phyloP scores from a whole-genome alignment of 2,888 invertebrate species.

The Halictus quadricinctus region DNA sequence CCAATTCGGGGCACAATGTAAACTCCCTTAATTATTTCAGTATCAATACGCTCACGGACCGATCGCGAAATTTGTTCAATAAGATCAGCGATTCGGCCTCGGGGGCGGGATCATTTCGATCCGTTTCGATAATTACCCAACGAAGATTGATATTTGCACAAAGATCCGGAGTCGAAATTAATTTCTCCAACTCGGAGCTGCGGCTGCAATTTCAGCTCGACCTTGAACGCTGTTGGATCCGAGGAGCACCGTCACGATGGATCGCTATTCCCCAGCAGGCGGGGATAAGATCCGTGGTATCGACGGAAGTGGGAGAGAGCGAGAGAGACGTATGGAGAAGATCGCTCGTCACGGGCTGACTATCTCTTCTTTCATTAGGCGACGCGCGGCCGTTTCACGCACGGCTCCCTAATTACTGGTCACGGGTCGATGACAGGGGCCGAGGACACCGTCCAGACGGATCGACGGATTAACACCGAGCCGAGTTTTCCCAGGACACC shows the following conservation, averaged over 20 bases:
- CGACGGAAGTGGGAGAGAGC: not conserved
- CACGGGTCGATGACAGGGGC: slow-evolving; percentile 32
- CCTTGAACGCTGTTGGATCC: slow-evolving; percentile 42
- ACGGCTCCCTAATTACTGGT: slow-evolving; percentile 57
- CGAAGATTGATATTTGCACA: slow-evolving; percentile 9
- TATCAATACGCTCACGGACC: not conserved
- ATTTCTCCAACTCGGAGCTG: slow-evolving; percentile 9
- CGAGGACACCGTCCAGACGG: not conserved
- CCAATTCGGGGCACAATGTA: not conserved
- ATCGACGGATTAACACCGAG: not conserved
- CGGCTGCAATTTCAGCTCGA: not conserved
- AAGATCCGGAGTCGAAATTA: slow-evolving; percentile 18
- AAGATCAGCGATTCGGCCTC: not conserved
- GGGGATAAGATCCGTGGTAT: slow-evolving; percentile 32
- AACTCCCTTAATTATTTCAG: not conserved
- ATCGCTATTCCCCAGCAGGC: slow-evolving; percentile 31
- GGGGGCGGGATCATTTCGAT: not conserved
- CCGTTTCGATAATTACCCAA: not conserved
- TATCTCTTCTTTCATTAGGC: slow-evolving; percentile 61
- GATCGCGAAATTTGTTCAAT: not conserved
- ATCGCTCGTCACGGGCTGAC: not conserved
- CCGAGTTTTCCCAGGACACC: slow-evolving; percentile 14
- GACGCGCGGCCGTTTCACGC: slow-evolving; percentile 60
- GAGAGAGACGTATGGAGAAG: not conserved
- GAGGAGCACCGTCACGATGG: slow-evolving; percentile 56